A percentile compares a stretch with the other conserved stretches of the same genome.
Conservation (phyloP, 2,113 vertebrate species). For the Shinisaurus crocodilurus region DNA sequence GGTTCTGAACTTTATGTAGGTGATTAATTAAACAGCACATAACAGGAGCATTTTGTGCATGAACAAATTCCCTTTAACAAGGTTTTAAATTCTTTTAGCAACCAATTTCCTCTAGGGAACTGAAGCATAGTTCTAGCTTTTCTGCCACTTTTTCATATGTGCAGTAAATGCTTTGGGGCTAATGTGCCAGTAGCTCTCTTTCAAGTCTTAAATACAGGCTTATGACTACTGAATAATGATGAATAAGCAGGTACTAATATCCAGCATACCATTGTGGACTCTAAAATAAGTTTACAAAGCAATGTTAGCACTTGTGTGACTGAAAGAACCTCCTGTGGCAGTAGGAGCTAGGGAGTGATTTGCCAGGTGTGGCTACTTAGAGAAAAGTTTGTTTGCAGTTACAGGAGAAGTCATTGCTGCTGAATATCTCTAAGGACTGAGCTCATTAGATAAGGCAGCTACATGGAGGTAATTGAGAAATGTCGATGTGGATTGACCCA, state of each 20-base stretch:
- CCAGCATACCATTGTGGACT: background rate
- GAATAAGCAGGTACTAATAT: background rate
- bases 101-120: background rate
- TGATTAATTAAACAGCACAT: constrained; percentile 63
- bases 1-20: constrained; percentile 58
- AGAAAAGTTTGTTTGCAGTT: background rate
- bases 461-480: background rate
- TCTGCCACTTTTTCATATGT: constrained; percentile 20
- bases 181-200: accelerated
- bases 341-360: background rate
- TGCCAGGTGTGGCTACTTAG: background rate
- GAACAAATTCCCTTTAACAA: constrained; percentile 58
- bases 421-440: background rate
- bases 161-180: background rate
- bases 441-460: background rate
- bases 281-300: background rate
- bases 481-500: background rate
- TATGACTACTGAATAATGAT: background rate
- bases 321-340: background rate
- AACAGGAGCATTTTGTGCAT: constrained; percentile 33
- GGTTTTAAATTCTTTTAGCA: constrained; percentile 46
- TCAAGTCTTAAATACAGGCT: constrained; percentile 12
- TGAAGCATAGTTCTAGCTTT: constrained; percentile 40
- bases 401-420: background rate
- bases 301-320: background rate